A percentile compares a stretch with the other conserved stretches of the same genome.
Evolutionary conservation across 2,113 vertebrate species (phyloP).

Genomic region (Dasyurus viverrinus): DNA sequence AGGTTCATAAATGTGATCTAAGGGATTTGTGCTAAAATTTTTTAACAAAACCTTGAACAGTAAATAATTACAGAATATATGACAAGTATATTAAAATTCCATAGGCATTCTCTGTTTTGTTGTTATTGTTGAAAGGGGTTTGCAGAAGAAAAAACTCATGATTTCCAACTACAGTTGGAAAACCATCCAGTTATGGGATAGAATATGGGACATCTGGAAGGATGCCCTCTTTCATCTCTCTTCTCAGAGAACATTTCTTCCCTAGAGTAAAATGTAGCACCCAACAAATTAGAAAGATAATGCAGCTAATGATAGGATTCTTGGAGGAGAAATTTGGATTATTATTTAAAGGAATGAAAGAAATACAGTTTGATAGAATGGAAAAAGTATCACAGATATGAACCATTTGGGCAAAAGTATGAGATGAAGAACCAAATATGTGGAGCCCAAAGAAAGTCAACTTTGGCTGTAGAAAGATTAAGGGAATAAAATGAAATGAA

Average conservation of each 20-base stretch:
- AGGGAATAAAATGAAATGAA: too few relatives aligned
- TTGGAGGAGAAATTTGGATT: not conserved
- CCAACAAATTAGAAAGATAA: not conserved
- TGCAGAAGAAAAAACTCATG: not conserved
- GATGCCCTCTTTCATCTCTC: not conserved
- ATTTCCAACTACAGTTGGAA: too few relatives aligned
- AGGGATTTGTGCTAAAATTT: not conserved
- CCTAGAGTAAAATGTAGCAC: not conserved
- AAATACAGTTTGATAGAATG: not conserved
- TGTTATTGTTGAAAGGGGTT: not conserved
- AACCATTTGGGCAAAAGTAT: not conserved
- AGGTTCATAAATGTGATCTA: not conserved
- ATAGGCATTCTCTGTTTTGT: not conserved
- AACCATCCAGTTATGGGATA: not conserved
- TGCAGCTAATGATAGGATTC: slow-evolving; percentile 13
- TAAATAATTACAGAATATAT: not conserved
- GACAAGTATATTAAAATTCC: not conserved
- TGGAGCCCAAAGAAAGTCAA: not conserved
- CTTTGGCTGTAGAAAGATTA: not conserved
- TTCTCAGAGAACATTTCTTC: not conserved
- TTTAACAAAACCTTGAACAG: not conserved
- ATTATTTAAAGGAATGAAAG: not conserved
- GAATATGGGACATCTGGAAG: not conserved
- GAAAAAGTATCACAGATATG: slow-evolving; percentile 32
- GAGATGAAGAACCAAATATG: not conserved